Evolutionary conservation across 53 echinoderm and acorn worm species (phyloP).

Genomic region (Zoroaster sp.): DNA sequence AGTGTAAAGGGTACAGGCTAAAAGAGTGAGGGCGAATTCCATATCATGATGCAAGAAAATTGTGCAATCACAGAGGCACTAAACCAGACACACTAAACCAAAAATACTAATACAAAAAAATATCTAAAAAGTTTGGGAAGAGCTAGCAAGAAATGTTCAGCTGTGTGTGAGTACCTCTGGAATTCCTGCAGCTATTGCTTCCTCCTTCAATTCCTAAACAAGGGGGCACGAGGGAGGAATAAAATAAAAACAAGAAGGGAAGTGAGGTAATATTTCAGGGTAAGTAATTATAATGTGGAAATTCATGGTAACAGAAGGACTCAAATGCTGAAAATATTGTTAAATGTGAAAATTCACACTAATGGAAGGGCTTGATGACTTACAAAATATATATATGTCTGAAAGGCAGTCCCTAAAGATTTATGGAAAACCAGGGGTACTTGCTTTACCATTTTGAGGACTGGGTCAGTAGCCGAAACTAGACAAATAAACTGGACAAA

Average conservation of each 20-base stretch:
- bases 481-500: too few relatives aligned
- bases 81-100: not conserved
- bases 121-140: not conserved
- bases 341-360: too few relatives aligned
- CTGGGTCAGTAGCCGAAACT: too few relatives aligned
- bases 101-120: not conserved
- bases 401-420: too few relatives aligned
- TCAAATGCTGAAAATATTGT: too few relatives aligned
- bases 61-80: not conserved
- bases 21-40: not conserved
- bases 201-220: constrained; percentile 88
- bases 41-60: not conserved
- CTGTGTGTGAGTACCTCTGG: constrained; percentile 33
- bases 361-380: too few relatives aligned
- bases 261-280: not conserved
- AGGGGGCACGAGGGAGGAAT: not conserved
- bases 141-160: not conserved
- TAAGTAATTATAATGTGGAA: too few relatives aligned
- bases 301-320: too few relatives aligned
- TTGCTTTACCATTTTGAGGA: too few relatives aligned
- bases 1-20: not conserved
- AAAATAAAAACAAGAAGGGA: not conserved
- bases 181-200: constrained; percentile 78
- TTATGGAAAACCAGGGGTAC: too few relatives aligned
- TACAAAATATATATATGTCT: too few relatives aligned